Conservation (phyloP, 2,888 invertebrate species). For the Gastrophysa polygoni region DNA sequence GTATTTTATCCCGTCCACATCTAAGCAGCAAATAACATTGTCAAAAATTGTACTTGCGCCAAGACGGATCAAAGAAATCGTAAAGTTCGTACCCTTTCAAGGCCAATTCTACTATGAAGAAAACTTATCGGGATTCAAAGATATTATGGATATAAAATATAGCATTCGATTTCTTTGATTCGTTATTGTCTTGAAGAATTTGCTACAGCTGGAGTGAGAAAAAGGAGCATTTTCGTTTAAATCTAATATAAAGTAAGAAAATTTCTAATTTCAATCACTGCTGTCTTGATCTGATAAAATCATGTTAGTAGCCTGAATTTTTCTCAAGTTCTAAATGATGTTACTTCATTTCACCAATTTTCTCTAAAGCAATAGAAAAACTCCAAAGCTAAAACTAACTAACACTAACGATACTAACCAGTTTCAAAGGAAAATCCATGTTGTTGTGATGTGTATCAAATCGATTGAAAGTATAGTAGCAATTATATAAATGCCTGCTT, state of each 20-base stretch:
- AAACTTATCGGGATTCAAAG: too few species aligned
- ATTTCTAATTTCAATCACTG: too few species aligned
- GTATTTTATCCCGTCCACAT: constrained; percentile 95
- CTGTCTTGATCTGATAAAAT: too few species aligned
- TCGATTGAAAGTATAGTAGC: constrained; percentile 47
- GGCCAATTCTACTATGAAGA: too few species aligned
- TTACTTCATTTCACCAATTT: too few species aligned
- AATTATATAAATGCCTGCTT: constrained; percentile 46
- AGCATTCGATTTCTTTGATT: constrained; percentile 18
- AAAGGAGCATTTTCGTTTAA: not conserved
- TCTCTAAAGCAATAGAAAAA: not conserved
- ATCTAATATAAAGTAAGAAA: too few species aligned
- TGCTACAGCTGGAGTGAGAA: not conserved
- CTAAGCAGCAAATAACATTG: constrained; percentile 60
- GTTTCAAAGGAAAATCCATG: constrained; percentile 50
- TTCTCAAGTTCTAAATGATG: too few species aligned
- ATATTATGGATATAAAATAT: too few species aligned
- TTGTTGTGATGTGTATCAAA: constrained; percentile 46
- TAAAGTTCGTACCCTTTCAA: not conserved
- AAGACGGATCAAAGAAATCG: constrained; percentile 23
- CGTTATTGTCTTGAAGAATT: not conserved
- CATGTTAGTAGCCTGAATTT: too few species aligned
- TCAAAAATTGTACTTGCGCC: constrained; percentile 6
- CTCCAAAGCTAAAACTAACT: not conserved
- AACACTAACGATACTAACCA: constrained; percentile 48